Conservation (phyloP, 2,888 invertebrate species). For the Ceriagrion tenellum region DNA sequence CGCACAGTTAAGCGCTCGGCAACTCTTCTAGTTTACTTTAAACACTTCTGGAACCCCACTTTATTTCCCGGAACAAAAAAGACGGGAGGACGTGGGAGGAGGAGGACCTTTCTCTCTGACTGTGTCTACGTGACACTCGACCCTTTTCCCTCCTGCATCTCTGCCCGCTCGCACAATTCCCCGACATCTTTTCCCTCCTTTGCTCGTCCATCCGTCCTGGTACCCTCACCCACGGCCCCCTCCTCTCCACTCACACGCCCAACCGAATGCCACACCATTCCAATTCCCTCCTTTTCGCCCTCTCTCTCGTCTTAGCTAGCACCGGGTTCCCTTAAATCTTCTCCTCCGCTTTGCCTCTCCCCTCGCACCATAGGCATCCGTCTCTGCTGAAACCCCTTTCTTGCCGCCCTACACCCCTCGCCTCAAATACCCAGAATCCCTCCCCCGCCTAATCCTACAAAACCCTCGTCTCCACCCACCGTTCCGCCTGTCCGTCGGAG, state of each 20-base stretch:
- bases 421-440: not conserved
- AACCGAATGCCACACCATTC: not conserved
- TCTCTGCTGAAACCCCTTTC: too few species aligned
- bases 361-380: too few species aligned
- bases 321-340: not conserved
- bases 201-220: not conserved
- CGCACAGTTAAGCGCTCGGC: not conserved
- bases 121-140: slow-evolving; percentile 17
- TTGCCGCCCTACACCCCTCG: too few species aligned
- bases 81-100: not conserved
- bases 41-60: not conserved
- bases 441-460: not conserved
- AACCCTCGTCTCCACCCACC: not conserved
- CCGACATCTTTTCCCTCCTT: not conserved
- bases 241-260: too few species aligned
- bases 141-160: not conserved
- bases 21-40: not conserved
- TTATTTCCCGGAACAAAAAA: slow-evolving; percentile 11
- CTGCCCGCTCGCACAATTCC: not conserved
- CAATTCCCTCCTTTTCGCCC: not conserved
- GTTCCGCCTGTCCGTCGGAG: slow-evolving; percentile 7
- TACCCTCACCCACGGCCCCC: not conserved
- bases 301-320: not conserved
- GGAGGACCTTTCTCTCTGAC: not conserved
- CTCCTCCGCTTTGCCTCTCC: not conserved